phyloP scores from a whole-genome alignment of 2,888 invertebrate genomes.

The Serripes groenlandicus region DNA sequence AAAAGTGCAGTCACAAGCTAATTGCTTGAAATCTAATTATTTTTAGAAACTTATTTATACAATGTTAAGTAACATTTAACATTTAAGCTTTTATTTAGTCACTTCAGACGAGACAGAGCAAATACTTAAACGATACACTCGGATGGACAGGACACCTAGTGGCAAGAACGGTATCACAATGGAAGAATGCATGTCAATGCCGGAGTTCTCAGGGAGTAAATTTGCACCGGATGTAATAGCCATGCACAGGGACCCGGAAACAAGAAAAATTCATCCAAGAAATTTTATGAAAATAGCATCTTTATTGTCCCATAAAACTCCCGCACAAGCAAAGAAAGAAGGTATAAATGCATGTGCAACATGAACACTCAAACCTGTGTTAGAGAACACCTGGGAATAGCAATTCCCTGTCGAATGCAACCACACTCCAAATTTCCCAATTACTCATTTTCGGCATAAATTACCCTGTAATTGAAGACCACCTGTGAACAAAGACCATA shows the following conservation, averaged over 20 bases:
- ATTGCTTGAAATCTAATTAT: no score
- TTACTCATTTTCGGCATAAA: no score
- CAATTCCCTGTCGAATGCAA: no score
- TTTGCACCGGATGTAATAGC: constrained; percentile 73
- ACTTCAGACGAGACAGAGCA: constrained; percentile 67
- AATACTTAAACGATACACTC: constrained; percentile 71
- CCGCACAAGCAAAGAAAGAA: constrained; percentile 73
- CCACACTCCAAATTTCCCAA: no score
- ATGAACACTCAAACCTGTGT: no score
- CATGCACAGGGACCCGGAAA: constrained; percentile 63
- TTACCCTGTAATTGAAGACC: no score
- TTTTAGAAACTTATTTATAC: no score
- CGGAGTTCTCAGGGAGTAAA: constrained; percentile 76
- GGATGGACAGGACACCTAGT: constrained; percentile 69
- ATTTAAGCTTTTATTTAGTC: constrained; percentile 58
- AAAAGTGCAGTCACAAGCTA: no score
- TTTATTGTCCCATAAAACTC: constrained; percentile 70
- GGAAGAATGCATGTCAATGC: constrained; percentile 72
- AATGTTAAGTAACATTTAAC: neutral
- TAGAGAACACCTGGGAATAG: no score
- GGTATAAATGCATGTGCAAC: no score
- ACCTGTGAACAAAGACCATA: no score
- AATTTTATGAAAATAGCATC: constrained; percentile 74
- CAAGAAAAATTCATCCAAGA: constrained; percentile 70
- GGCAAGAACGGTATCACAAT: constrained; percentile 71